These are phyloP conservation scores for Microdon myrmicae DNA, from an alignment of 2,888 invertebrate species.

Conservation along the genomic window DNA sequence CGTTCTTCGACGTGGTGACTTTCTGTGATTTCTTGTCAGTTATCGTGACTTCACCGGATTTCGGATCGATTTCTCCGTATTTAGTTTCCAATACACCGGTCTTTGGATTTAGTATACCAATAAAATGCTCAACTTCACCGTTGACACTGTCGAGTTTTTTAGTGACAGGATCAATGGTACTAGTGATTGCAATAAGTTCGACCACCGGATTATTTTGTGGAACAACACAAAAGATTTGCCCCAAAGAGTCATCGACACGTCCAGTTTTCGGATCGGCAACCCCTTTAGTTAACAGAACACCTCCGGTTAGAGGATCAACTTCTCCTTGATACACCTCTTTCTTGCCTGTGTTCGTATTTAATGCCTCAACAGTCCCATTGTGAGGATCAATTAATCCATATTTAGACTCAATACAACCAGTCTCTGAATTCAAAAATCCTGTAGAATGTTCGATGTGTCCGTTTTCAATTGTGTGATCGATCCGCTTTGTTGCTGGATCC, in stretches of 20 bases:
- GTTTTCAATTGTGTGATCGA: slow-evolving; percentile 74
- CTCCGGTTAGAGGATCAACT: slow-evolving; percentile 75
- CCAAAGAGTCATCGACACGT: slow-evolving; percentile 73
- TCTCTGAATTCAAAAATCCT: slow-evolving; percentile 76
- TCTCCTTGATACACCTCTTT: slow-evolving; percentile 73
- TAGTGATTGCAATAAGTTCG: slow-evolving; percentile 73
- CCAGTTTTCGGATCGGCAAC: slow-evolving; percentile 76
- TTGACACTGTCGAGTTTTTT: slow-evolving; percentile 73
- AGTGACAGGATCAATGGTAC: slow-evolving; percentile 70
- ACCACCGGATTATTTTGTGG: slow-evolving; percentile 73
- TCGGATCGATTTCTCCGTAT: slow-evolving; percentile 73
- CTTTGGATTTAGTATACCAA: slow-evolving; percentile 72
- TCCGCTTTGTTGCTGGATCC: slow-evolving; percentile 76
- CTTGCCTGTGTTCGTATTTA: slow-evolving; percentile 73
- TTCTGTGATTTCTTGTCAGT: too few relatives aligned
- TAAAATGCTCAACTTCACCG: slow-evolving; percentile 72
- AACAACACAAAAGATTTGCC: slow-evolving; percentile 75
- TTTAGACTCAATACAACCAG: slow-evolving; percentile 77
- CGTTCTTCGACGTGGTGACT: too few relatives aligned
- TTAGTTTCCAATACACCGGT: slow-evolving; percentile 72
- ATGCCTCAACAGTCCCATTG: slow-evolving; percentile 72
- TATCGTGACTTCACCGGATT: slow-evolving; percentile 69
- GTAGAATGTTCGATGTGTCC: slow-evolving; percentile 74
- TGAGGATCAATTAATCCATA: slow-evolving; percentile 78
- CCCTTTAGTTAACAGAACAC: slow-evolving; percentile 73